Evolutionary conservation across 1,140 invertebrate species (phyloP), one percentile per base, ranked within the genome.

Genomic region (Hycleus cichorii): DNA sequence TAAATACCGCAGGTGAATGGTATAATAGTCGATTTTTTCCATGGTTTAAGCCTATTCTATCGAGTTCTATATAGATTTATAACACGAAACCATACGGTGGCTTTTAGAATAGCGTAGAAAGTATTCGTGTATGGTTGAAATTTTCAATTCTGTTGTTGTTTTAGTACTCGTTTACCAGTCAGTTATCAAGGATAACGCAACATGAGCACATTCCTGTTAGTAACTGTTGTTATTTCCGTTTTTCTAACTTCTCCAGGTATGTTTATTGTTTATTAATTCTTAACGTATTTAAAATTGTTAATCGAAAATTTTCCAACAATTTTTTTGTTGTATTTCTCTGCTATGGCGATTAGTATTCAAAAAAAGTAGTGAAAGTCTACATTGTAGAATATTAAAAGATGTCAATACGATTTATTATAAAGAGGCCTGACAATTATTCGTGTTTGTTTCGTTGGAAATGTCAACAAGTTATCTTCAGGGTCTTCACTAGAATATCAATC

Each of bases 111-210:
- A 56, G 59, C 47, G 55, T 60, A 60, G 59, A 60, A 60, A 60
- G 59, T 60, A 48, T 45, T 47, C 4, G 54, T 45, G 45, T 47
- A 26, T 38, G 53, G 46, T 7, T 32, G 7, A 5, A 32, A 47
- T 32, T 18, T 57, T 27, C 50, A 43, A 45, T 38, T 53, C 54
- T 49, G 39, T 60, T 51, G 32, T 42, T 59, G 46, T 32, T 7
- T 18, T 18, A 18, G 32, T 32, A 32, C 32, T 7, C 32, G 32
- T 32, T 32, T 32, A 7, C 32, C 32, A 32, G 61, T 65, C 32
- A 32, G 61, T 65, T 63, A 63, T 53, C 64, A 65, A 65, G 64
- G 64, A 65, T 65, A 65, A 58, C 53, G 58, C 61, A 60, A 50
- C 54, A 63, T 65, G 64, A 63, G 57, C 63, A 45, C 58, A 58